Conservation (phyloP, 2,113 vertebrate species). For the Dicentrarchus labrax region DNA sequence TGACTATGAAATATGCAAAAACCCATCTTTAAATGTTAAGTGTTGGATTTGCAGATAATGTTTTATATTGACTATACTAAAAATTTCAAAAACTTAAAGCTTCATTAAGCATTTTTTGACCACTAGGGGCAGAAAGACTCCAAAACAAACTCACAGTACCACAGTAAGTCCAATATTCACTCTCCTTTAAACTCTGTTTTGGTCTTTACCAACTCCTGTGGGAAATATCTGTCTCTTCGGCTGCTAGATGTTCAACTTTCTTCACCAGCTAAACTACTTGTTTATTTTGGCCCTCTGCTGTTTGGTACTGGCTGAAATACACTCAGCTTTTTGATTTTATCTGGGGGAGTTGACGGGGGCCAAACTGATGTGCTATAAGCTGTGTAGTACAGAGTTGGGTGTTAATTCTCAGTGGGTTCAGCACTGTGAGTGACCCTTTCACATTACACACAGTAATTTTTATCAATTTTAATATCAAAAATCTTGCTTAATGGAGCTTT, state of each 20-base stretch:
- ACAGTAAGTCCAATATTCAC: not conserved
- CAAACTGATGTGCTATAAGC: not conserved
- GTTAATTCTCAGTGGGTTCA: not conserved
- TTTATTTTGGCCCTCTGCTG: not conserved
- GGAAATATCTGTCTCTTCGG: not conserved
- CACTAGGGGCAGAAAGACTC: conserved; percentile 40
- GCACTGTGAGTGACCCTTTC: not conserved
- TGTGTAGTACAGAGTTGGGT: not conserved
- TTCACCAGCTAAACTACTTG: not conserved
- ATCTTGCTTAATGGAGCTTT: conserved; percentile 21
- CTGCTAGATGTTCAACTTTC: not conserved
- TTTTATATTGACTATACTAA: not conserved
- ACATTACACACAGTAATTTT: not conserved
- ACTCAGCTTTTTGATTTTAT: not conserved
- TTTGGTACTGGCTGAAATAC: not conserved
- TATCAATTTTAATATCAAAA: not conserved
- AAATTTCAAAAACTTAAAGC: conserved; percentile 18
- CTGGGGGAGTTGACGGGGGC: not conserved
- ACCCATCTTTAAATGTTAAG: not conserved
- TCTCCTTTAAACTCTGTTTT: not conserved
- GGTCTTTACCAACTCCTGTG: not conserved
- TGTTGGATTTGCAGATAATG: not conserved
- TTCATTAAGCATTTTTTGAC: conserved; percentile 47
- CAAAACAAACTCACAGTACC: conserved; percentile 2
- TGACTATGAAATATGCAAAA: not conserved